These are phyloP conservation scores for Drosophila incognita DNA, from an alignment of 2,888 invertebrate species.

Conservation along the genomic window DNA sequence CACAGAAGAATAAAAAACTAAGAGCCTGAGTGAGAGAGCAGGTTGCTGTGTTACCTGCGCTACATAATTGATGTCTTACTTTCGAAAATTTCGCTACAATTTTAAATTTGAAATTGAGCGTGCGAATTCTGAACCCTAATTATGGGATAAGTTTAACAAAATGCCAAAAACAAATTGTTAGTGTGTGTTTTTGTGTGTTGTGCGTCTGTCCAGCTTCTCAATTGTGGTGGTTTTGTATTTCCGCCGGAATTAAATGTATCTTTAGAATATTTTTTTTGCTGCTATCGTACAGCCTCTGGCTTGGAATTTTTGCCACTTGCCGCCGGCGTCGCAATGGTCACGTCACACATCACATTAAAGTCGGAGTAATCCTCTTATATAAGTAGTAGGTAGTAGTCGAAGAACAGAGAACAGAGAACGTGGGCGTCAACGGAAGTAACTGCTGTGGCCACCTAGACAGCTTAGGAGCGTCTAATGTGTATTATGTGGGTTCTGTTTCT, in stretches of 20 bases:
- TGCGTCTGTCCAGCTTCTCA: constrained; percentile 20
- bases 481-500: constrained; percentile 23
- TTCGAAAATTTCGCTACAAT: constrained; percentile 61
- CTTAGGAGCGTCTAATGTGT: constrained; percentile 37
- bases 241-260: constrained; percentile 75
- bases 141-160: constrained; percentile 61
- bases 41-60: constrained; percentile 50
- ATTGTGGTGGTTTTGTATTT: constrained; percentile 55
- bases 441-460: constrained; percentile 46
- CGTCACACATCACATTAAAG: constrained; percentile 67
- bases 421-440: constrained; percentile 72
- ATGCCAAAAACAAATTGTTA: constrained; percentile 28
- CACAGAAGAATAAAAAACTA: constrained; percentile 36
- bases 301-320: constrained; percentile 57
- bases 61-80: constrained; percentile 72
- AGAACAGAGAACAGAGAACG: constrained; percentile 14
- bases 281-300: constrained; percentile 13
- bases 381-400: constrained; percentile 8
- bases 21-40: constrained; percentile 35
- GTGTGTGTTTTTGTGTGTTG: constrained; percentile 3
- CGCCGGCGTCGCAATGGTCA: constrained; percentile 52
- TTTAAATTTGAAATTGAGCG: constrained; percentile 80
- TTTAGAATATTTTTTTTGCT: constrained; percentile 29
- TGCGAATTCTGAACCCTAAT: constrained; percentile 79
- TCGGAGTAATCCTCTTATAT: constrained; percentile 68